Evolutionary conservation across 1,140 invertebrate genomes (phyloP).

Genomic region (Cryptotermes secundus): DNA sequence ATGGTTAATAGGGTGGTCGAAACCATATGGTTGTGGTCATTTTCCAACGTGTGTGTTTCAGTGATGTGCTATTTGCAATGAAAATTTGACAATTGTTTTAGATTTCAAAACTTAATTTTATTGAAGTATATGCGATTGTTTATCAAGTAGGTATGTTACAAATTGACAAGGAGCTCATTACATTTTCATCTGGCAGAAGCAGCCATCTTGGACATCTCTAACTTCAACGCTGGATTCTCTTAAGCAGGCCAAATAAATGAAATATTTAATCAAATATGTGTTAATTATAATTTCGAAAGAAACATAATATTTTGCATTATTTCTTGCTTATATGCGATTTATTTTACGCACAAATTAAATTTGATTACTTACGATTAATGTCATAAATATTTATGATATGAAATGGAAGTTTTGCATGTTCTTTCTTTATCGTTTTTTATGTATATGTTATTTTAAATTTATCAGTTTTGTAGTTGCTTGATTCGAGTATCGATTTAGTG

Average conservation of each 20-base stretch:
- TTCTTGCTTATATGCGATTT: neutral
- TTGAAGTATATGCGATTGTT: neutral
- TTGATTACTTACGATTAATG: too few species aligned
- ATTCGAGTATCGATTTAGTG: neutral
- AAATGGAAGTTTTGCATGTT: neutral
- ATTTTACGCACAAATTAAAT: neutral
- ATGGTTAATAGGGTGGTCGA: neutral
- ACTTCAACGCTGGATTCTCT: neutral
- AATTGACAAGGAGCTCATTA: neutral
- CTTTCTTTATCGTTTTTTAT: neutral
- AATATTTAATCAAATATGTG: neutral
- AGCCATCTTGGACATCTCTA: neutral
- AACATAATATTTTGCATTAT: neutral
- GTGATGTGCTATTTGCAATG: neutral
- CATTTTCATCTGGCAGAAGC: constrained; percentile 10
- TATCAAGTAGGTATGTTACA: neutral
- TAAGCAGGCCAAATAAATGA: neutral
- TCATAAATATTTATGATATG: neutral
- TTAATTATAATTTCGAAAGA: neutral
- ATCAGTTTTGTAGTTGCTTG: neutral
- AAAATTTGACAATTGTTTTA: neutral
- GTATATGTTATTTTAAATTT: neutral
- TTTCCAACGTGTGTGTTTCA: neutral
- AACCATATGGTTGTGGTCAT: neutral
- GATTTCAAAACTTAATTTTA: neutral